These are phyloP conservation scores for Mormyrus lacerda DNA, from an alignment of 2,113 vertebrate species.

Conservation along the genomic window DNA sequence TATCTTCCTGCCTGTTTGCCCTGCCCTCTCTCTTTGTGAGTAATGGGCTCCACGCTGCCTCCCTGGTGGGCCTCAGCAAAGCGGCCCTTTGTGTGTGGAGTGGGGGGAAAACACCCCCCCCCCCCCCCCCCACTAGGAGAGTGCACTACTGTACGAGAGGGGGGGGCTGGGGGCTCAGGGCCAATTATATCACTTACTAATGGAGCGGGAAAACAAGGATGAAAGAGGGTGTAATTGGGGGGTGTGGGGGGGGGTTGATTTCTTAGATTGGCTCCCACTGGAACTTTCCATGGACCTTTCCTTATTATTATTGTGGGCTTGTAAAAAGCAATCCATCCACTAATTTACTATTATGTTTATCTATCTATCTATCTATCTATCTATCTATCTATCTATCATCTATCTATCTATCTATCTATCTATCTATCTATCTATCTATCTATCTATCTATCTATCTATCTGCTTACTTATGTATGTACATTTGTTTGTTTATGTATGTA, in stretches of 20 bases:
- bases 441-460: background rate
- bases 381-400: background rate
- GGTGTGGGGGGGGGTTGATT: background rate
- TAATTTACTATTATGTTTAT: background rate
- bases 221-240: constrained; percentile 11
- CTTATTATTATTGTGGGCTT: background rate
- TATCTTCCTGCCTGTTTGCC: constrained; percentile 26
- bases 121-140: constrained; percentile 12
- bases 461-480: background rate
- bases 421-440: background rate
- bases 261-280: background rate
- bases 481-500: background rate
- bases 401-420: background rate
- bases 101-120: constrained; percentile 45
- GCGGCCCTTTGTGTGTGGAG: constrained; percentile 52
- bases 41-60: constrained; percentile 47
- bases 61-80: constrained; percentile 48
- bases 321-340: background rate
- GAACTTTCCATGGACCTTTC: background rate
- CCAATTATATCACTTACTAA: constrained; percentile 39
- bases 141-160: constrained; percentile 22
- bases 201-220: constrained; percentile 2
- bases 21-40: constrained; percentile 38
- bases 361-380: no score
- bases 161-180: constrained; percentile 1